Conservation (phyloP, 2,113 vertebrate genomes). For the Tenrec ecaudatus region DNA sequence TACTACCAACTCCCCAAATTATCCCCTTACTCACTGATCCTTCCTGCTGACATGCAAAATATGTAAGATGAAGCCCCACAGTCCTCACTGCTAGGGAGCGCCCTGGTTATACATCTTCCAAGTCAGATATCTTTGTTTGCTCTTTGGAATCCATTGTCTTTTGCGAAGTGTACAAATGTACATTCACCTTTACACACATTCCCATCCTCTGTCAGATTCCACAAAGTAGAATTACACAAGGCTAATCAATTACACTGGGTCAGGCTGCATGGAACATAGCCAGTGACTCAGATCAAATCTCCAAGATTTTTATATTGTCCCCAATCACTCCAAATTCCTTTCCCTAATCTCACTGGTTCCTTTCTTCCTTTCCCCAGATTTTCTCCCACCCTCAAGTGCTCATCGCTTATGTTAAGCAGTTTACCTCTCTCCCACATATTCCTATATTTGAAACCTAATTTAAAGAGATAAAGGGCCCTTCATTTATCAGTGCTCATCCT, state of each 20-base stretch:
- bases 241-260: not conserved
- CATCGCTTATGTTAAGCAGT: not conserved
- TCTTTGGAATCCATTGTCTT: too few species aligned
- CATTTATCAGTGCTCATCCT: not conserved
- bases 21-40: not conserved
- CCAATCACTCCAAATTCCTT: not conserved
- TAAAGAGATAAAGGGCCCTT: not conserved
- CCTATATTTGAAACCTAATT: not conserved
- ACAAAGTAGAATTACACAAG: not conserved
- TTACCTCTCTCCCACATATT: not conserved
- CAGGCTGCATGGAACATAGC: not conserved
- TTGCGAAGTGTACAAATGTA: not conserved
- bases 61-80: not conserved
- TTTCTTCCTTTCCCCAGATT: not conserved
- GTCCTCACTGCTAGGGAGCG: too few species aligned
- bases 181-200: conserved; percentile 2
- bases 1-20: not conserved
- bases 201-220: not conserved
- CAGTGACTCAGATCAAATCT: not conserved
- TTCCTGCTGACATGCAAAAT: not conserved
- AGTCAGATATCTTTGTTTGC: not conserved
- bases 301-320: not conserved
- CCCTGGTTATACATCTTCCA: not conserved
- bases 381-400: not conserved
- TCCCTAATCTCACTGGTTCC: not conserved